A percentile compares a stretch with the other conserved stretches of the same genome.
These are phyloP conservation scores for Bos indicus DNA, from an alignment of 2,113 vertebrate species.

Conservation along the genomic window DNA sequence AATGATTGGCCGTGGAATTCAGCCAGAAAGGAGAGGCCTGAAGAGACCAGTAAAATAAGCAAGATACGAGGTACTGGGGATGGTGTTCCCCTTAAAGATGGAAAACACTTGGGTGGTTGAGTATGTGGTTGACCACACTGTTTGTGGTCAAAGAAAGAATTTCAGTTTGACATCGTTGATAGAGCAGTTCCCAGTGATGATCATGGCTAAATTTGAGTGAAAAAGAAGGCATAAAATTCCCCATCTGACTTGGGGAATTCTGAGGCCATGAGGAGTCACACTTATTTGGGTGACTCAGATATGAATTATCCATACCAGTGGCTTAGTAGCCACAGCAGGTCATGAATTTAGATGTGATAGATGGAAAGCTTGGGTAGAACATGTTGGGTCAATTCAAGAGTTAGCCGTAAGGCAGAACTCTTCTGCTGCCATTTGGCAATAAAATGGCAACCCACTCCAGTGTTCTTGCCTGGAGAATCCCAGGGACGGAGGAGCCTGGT, in stretches of 20 bases:
- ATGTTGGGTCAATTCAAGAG: background rate
- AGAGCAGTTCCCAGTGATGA: background rate
- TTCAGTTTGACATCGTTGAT: background rate
- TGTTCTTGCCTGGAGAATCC: too few relatives aligned
- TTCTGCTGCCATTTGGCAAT: background rate
- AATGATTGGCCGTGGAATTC: background rate
- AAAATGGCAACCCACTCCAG: too few relatives aligned
- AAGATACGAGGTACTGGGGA: background rate
- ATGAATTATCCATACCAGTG: background rate
- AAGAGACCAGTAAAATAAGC: background rate
- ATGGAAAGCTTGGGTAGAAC: background rate
- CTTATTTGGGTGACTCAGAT: background rate
- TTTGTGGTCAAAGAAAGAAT: background rate
- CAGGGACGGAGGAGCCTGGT: too few relatives aligned
- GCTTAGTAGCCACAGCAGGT: background rate
- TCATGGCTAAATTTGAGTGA: background rate
- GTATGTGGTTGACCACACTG: background rate
- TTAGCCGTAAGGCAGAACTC: background rate
- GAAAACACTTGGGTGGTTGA: background rate
- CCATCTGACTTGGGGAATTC: background rate
- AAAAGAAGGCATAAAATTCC: background rate
- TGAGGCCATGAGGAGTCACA: background rate
- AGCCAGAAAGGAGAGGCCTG: background rate
- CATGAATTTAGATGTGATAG: background rate
- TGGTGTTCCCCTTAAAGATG: background rate